These are phyloP conservation scores for Machimus rusticus DNA, from an alignment of 2,888 invertebrate species.

Conservation along the genomic window DNA sequence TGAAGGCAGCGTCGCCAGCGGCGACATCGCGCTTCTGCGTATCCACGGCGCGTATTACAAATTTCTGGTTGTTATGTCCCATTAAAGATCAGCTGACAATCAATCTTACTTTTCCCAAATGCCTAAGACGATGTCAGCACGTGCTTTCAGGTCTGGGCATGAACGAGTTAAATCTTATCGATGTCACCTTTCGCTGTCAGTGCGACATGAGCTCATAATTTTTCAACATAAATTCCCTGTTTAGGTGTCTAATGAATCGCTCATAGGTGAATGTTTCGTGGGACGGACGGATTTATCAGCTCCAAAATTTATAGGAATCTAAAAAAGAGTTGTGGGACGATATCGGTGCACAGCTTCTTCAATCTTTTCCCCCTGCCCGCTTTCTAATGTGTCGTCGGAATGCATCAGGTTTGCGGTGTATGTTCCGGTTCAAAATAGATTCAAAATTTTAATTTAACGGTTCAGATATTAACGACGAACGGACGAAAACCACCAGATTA, in stretches of 20 bases:
- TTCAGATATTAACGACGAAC: not conserved
- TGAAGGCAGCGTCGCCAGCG: not conserved
- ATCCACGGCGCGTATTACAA: not conserved
- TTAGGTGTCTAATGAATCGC: constrained; percentile 1
- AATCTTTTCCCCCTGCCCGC: not conserved
- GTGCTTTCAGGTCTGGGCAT: not conserved
- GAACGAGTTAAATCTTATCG: constrained; percentile 14
- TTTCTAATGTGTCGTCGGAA: not conserved
- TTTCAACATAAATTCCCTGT: constrained; percentile 6
- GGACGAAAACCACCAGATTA: not conserved
- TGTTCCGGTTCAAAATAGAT: not conserved
- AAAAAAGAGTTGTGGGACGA: not conserved
- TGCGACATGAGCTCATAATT: constrained; percentile 14
- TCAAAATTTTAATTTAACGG: not conserved
- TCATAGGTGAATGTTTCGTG: not conserved
- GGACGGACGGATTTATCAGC: not conserved
- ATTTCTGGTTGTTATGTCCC: not conserved
- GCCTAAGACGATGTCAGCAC: constrained; percentile 1
- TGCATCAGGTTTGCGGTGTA: not conserved
- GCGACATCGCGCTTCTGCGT: not conserved
- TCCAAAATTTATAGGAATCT: not conserved
- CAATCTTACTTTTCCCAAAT: not conserved
- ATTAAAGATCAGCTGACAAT: not conserved
- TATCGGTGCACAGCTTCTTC: not conserved
- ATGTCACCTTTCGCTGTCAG: not conserved